Conservation (phyloP, 64 coral and sea anemone species). For the Porites lutea region DNA sequence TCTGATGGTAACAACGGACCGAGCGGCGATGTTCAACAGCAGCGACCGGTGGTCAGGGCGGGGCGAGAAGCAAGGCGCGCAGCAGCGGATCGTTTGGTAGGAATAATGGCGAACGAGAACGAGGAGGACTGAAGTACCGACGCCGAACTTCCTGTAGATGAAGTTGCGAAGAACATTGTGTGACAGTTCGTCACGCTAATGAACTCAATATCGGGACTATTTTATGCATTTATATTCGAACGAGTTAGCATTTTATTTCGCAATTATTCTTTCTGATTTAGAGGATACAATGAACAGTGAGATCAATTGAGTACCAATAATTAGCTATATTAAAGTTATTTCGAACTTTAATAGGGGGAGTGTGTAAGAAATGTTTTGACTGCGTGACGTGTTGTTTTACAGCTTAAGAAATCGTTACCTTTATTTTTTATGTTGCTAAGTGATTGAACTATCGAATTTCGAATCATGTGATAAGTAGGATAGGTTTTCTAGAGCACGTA, state of each 20-base stretch:
- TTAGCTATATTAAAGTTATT: neutral
- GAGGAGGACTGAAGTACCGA: neutral
- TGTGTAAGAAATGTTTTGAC: neutral
- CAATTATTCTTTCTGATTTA: neutral
- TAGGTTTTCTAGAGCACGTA: too few species aligned
- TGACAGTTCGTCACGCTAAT: too few species aligned
- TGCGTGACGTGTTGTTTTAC: too few species aligned
- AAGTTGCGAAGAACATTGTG: neutral
- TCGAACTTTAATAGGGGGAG: conserved; percentile 2
- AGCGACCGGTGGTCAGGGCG: neutral
- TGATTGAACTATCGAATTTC: too few species aligned
- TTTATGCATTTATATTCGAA: neutral
- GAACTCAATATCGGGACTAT: neutral
- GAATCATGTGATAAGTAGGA: too few species aligned
- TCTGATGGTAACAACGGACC: neutral
- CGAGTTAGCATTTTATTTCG: neutral
- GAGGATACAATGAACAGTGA: neutral
- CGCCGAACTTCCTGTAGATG: neutral
- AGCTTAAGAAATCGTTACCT: too few species aligned
- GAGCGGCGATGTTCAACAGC: neutral
- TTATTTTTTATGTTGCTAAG: too few species aligned
- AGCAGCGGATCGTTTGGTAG: neutral
- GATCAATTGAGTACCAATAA: neutral
- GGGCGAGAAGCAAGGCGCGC: neutral
- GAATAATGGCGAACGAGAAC: neutral